Conservation (phyloP, 2,888 invertebrate species). For the Ennomos erosarius region DNA sequence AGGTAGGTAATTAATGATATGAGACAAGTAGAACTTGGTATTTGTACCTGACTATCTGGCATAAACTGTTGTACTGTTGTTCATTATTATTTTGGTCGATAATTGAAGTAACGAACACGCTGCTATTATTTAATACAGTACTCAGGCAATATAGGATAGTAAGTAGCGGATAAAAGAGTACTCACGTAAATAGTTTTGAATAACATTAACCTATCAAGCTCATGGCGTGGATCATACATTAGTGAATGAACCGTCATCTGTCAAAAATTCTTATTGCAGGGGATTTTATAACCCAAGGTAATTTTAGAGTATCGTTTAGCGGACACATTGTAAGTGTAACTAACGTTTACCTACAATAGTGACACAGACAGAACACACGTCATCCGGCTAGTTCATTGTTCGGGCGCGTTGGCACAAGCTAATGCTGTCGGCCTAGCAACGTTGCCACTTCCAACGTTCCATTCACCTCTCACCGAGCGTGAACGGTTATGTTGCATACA, state of each 20-base stretch:
- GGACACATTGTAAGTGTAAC: conserved; percentile 27
- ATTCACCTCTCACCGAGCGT: conserved; percentile 83
- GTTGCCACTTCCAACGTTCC: conserved; percentile 69
- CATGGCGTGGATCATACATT: too few species aligned
- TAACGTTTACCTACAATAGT: conserved; percentile 48
- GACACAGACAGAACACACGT: conserved; percentile 62
- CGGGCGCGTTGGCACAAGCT: conserved; percentile 76
- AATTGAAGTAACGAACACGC: too few species aligned
- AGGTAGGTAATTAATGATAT: too few species aligned
- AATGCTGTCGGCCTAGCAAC: conserved; percentile 80
- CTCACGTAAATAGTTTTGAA: too few species aligned
- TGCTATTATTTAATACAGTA: too few species aligned
- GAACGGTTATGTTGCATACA: conserved; percentile 68
- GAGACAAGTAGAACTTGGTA: too few species aligned
- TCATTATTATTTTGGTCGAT: too few species aligned
- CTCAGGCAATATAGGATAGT: too few species aligned
- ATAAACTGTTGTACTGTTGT: too few species aligned
- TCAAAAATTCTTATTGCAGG: neutral
- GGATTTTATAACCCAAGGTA: conserved; percentile 1
- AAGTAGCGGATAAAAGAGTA: too few species aligned
- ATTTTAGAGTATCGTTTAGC: conserved; percentile 14
- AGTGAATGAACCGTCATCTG: neutral
- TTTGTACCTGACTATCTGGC: too few species aligned
- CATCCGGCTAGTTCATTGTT: conserved; percentile 80
- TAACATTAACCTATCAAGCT: too few species aligned